A percentile compares a stretch with the other conserved stretches of the same genome.
phyloP scores from a whole-genome alignment of 1,140 invertebrate species.

The Pachyrhynchus sulphureomaculatus region DNA sequence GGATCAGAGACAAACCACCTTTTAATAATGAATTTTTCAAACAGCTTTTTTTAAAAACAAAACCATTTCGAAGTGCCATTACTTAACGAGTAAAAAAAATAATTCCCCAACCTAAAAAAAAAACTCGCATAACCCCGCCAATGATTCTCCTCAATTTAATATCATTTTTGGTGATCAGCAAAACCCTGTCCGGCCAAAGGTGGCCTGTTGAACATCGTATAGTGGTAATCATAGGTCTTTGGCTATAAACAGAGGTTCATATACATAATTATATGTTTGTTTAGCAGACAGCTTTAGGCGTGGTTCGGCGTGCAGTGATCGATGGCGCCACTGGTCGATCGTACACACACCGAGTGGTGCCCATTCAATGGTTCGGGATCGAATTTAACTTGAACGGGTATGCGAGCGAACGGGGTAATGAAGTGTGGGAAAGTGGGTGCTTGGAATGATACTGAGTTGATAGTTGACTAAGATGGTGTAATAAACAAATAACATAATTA shows the following conservation, averaged over 20 bases:
- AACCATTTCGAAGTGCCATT: too few relatives aligned
- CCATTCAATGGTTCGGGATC: slow-evolving; percentile 15
- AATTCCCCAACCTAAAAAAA: too few relatives aligned
- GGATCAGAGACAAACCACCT: too few relatives aligned
- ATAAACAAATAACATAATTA: too few relatives aligned
- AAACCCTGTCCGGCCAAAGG: slow-evolving; percentile 11
- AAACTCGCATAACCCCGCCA: slow-evolving; percentile 1
- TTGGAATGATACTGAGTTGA: too few relatives aligned
- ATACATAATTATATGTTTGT: slow-evolving; percentile 54
- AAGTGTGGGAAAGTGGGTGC: too few relatives aligned
- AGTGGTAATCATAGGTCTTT: slow-evolving; percentile 30
- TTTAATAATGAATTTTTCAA: too few relatives aligned
- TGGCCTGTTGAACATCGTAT: slow-evolving; percentile 23
- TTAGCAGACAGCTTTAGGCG: slow-evolving; percentile 52
- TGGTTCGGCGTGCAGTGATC: slow-evolving; percentile 48
- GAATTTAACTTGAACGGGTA: too few relatives aligned
- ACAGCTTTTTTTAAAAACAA: too few relatives aligned
- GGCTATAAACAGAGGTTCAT: slow-evolving; percentile 51
- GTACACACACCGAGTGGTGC: slow-evolving; percentile 6
- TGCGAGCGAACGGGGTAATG: too few relatives aligned
- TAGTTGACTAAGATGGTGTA: too few relatives aligned
- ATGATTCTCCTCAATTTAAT: slow-evolving; percentile 13
- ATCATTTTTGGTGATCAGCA: slow-evolving; percentile 33
- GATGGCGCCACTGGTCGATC: slow-evolving; percentile 46
- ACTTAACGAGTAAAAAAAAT: too few relatives aligned